Evolutionary conservation across 1,140 invertebrate species (phyloP), one percentile per base, ranked within the genome.

Genomic region (Drosophila ficusphila): DNA sequence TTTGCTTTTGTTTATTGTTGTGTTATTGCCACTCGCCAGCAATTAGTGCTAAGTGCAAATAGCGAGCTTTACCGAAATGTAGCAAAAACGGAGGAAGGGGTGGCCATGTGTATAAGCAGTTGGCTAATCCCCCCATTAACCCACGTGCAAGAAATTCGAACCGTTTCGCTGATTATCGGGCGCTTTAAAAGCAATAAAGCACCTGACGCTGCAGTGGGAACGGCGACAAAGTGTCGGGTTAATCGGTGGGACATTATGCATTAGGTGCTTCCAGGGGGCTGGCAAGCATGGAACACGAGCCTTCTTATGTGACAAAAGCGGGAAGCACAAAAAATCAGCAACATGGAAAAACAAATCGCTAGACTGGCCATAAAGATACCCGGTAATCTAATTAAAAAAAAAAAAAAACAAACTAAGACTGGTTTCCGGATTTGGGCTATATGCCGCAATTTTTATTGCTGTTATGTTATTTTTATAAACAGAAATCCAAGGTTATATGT

Each of bases 1-100:
- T 38, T 57, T 44, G 41, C 31, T 47, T 49, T 67, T 51, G 58
- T 38, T 25, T 38, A 64, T 34, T 12, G 31, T 33, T 60, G 54
- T 60, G 36, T 44, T 60, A 18, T 57, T 61, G 53, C 23, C 21
- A 23, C 54, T 33, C 25, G 25, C 36, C 36, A 42, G 54, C 58
- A 61, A 62, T 62, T 62, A 62, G 58, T 42, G 31, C 31, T 21
- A 58, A 54, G 29, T 60, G 12, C 33, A 58, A 18, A 38, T 14
- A 21, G 25, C 27, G 42, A 33, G 25, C 25, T 21, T 3, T 31
- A 31, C 25, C 25, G 16, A 51, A 51, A 31, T 31, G 14, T 44
- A 2, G 16, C 2, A 41, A 54, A 19, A 25, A 27, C 0, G 19
- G 19, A 12, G 19, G 2, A 34, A 12, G 21, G 48, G 19, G 8